A percentile compares a stretch with the other conserved stretches of the same genome.
Evolutionary conservation across 2,888 invertebrate genomes (phyloP).

Genomic region (Antitype chi): DNA sequence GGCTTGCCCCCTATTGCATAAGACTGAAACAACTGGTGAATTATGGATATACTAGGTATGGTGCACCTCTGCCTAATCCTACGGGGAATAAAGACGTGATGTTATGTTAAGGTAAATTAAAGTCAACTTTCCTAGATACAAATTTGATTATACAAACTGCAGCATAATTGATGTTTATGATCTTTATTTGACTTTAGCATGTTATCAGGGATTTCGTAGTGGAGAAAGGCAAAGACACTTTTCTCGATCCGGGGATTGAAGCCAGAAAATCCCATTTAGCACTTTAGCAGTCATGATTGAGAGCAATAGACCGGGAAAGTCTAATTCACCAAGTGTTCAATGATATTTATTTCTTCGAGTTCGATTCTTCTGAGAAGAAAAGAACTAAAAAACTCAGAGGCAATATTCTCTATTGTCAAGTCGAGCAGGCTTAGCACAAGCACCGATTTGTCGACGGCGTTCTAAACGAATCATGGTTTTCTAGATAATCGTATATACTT

Average conservation of each 20-base stretch:
- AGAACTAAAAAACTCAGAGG: background rate
- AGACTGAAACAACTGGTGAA: too few relatives aligned
- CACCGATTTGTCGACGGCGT: too few relatives aligned
- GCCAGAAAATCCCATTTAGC: too few relatives aligned
- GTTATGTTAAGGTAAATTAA: too few relatives aligned
- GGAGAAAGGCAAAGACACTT: background rate
- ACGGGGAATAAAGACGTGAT: too few relatives aligned
- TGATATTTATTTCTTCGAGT: background rate
- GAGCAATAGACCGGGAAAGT: too few relatives aligned
- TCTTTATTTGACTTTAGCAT: background rate
- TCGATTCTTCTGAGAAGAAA: background rate
- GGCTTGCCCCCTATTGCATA: too few relatives aligned
- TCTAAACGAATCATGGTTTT: too few relatives aligned
- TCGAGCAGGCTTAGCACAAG: too few relatives aligned
- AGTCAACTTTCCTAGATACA: background rate
- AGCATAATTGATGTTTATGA: background rate
- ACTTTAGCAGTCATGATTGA: background rate
- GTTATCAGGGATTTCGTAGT: background rate
- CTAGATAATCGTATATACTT: too few relatives aligned
- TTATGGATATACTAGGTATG: too few relatives aligned
- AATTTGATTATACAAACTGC: background rate
- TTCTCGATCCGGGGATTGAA: background rate
- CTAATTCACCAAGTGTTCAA: background rate
- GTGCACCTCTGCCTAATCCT: too few relatives aligned
- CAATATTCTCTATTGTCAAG: background rate